Conservation (phyloP, 2,113 vertebrate species). For the Sapajus apella region DNA sequence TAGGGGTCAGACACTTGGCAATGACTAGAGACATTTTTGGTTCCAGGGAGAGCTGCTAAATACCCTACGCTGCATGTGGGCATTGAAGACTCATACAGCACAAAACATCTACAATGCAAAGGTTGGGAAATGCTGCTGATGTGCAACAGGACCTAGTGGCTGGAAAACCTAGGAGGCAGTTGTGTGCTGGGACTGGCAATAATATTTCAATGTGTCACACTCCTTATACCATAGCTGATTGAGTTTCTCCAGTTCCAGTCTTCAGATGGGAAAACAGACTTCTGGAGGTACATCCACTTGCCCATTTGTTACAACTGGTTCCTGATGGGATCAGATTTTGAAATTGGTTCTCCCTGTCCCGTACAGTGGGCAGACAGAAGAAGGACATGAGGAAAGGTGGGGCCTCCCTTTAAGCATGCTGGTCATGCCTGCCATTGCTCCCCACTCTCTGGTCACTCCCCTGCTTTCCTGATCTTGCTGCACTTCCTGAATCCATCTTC, state of each 20-base stretch:
- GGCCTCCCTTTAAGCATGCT: accelerated
- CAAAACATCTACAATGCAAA: neutral
- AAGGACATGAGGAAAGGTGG: neutral
- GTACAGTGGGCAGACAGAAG: neutral
- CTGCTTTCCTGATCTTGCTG: neutral
- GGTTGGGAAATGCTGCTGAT: neutral
- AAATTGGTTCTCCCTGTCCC: neutral
- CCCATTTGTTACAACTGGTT: neutral
- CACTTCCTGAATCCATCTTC: neutral
- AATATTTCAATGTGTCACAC: neutral
- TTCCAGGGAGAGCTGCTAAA: neutral
- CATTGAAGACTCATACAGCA: neutral
- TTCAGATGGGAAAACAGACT: neutral
- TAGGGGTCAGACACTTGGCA: neutral
- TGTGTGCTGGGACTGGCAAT: neutral
- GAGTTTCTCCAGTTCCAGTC: neutral
- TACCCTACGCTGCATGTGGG: neutral
- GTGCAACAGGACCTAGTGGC: neutral
- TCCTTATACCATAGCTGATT: neutral
- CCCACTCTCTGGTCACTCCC: neutral
- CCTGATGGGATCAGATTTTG: neutral
- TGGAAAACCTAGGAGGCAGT: neutral
- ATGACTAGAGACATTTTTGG: neutral
- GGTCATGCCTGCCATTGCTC: neutral
- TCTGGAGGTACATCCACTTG: neutral